These are phyloP conservation scores for Eilema caniola DNA, from an alignment of 2,888 invertebrate species.

Conservation along the genomic window DNA sequence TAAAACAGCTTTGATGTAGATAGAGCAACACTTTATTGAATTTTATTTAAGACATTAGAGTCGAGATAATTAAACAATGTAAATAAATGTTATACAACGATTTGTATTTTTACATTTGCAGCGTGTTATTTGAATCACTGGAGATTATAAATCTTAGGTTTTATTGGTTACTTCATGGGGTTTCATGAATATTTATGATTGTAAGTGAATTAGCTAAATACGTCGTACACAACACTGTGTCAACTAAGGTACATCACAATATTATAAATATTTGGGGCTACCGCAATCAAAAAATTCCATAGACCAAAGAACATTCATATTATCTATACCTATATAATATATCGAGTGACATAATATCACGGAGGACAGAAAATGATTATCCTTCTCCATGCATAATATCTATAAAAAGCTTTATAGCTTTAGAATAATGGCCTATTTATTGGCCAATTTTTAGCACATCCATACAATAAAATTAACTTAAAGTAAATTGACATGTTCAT, in stretches of 20 bases:
- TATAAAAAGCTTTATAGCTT: neutral
- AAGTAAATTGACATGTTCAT: neutral
- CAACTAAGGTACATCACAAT: conserved; percentile 56
- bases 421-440: neutral
- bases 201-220: conserved; percentile 23
- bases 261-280: conserved; percentile 46
- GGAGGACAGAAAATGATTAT: too few species aligned
- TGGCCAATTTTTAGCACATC: neutral
- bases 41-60: conserved; percentile 36
- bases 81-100: conserved; percentile 44
- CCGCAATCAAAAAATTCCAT: conserved; percentile 15
- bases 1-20: conserved; percentile 14
- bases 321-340: neutral
- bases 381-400: too few species aligned
- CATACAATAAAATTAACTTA: neutral
- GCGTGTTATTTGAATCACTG: conserved; percentile 14
- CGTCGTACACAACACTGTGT: conserved; percentile 55
- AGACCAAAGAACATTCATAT: neutral
- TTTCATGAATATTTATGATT: conserved; percentile 24
- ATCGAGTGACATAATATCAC: neutral
- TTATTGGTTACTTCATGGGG: conserved; percentile 20
- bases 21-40: conserved; percentile 35
- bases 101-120: conserved; percentile 24
- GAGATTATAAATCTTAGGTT: conserved; percentile 19
- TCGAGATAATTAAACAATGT: conserved; percentile 11